Conservation (phyloP, 2,888 invertebrate species). For the Teinopalpus imperialis region DNA sequence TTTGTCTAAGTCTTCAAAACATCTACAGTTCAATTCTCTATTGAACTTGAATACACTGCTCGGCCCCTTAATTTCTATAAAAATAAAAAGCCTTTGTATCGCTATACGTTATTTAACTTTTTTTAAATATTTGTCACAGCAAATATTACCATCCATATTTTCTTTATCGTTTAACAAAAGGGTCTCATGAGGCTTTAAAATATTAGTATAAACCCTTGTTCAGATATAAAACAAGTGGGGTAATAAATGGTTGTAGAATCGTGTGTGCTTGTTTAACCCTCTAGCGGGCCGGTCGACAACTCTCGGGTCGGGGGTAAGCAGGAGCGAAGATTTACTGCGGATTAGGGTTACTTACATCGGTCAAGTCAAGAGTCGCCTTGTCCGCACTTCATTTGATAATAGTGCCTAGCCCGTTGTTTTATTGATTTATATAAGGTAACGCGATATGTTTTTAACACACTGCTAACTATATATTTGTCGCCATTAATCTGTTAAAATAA, state of each 20-base stretch:
- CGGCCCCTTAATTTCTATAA: too few relatives aligned
- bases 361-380: slow-evolving; percentile 71
- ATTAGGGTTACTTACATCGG: slow-evolving; percentile 78
- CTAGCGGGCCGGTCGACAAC: slow-evolving; percentile 39
- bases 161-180: slow-evolving; percentile 17
- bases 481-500: too few relatives aligned
- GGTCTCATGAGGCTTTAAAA: slow-evolving; percentile 19
- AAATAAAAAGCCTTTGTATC: too few relatives aligned
- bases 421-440: slow-evolving; percentile 44
- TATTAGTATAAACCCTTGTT: slow-evolving; percentile 37
- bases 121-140: too few relatives aligned
- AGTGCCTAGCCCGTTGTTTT: slow-evolving; percentile 47
- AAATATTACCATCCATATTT: neutral
- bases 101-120: too few relatives aligned
- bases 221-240: slow-evolving; percentile 47
- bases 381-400: slow-evolving; percentile 68
- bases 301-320: slow-evolving; percentile 39
- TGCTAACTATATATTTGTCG: too few relatives aligned
- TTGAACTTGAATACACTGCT: too few relatives aligned
- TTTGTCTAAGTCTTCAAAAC: too few relatives aligned
- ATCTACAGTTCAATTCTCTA: too few relatives aligned
- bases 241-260: slow-evolving; percentile 75
- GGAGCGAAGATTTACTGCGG: slow-evolving; percentile 76
- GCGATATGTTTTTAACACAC: too few relatives aligned
- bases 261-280: slow-evolving; percentile 69